phyloP scores from a whole-genome alignment of 2,888 invertebrate species.

The Drosophila imparisetae region DNA sequence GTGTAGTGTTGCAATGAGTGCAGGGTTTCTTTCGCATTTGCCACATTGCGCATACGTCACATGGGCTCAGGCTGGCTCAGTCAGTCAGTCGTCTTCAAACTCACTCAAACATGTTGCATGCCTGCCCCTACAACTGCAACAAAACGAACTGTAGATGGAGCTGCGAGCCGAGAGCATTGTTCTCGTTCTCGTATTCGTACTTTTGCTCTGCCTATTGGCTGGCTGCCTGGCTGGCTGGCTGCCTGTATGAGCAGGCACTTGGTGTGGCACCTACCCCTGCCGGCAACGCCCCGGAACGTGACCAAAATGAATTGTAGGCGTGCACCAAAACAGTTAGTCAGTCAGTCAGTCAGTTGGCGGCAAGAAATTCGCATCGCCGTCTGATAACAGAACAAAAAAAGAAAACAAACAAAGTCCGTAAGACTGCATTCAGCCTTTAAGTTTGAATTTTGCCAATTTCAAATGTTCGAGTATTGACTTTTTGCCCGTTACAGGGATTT shows the following conservation, averaged over 20 bases:
- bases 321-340: constrained; percentile 42
- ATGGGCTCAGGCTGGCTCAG: constrained; percentile 9
- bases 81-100: constrained; percentile 47
- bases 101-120: constrained; percentile 75
- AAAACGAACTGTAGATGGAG: constrained; percentile 23
- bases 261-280: constrained; percentile 61
- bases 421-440: constrained; percentile 25
- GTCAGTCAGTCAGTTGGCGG: constrained; percentile 30
- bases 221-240: constrained; percentile 47
- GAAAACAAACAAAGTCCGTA: background rate
- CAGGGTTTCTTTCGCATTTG: constrained; percentile 5
- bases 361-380: constrained; percentile 43
- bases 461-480: constrained; percentile 10
- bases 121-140: constrained; percentile 67
- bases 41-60: constrained; percentile 54
- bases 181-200: constrained; percentile 7
- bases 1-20: constrained; percentile 22
- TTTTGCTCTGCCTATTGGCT: constrained; percentile 39
- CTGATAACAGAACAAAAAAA: background rate
- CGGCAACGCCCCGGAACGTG: constrained; percentile 83
- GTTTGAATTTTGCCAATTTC: constrained; percentile 29
- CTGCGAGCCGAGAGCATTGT: constrained; percentile 13
- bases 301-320: constrained; percentile 82
- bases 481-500: constrained; percentile 25
- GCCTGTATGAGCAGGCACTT: constrained; percentile 40